A percentile compares a stretch with the other conserved stretches of the same genome.
These are phyloP conservation scores for Dicerorhinus sumatrensis DNA, from an alignment of 2,113 vertebrate species.

Conservation along the genomic window DNA sequence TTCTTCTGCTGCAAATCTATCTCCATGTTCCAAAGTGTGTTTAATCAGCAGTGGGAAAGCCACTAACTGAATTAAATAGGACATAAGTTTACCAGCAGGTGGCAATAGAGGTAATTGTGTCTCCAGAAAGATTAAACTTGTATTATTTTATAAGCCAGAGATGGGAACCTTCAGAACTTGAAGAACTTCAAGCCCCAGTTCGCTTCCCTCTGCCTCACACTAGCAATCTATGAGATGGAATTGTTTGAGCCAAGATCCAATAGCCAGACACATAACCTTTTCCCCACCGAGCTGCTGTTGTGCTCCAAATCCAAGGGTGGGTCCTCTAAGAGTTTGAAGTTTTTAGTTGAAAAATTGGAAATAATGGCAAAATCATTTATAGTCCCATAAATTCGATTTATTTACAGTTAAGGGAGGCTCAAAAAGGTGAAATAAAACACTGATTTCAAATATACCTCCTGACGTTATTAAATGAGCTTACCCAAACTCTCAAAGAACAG, in stretches of 20 bases:
- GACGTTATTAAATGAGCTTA: background rate
- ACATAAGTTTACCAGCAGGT: constrained; percentile 75
- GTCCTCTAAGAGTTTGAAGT: background rate
- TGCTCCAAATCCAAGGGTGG: background rate
- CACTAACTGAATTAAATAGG: constrained; percentile 31
- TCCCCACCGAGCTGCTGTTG: background rate
- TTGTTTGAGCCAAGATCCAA: background rate
- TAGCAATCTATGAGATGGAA: background rate
- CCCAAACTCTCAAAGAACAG: background rate
- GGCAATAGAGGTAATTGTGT: constrained; percentile 77
- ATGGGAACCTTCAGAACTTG: background rate
- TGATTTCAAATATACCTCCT: constrained; percentile 14
- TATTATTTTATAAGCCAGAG: constrained; percentile 25
- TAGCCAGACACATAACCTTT: background rate
- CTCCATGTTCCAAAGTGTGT: background rate
- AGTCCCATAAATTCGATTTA: background rate
- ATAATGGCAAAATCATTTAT: background rate
- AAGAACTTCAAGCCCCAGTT: background rate
- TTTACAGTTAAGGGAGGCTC: background rate
- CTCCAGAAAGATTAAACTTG: background rate
- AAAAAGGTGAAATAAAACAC: constrained; percentile 25
- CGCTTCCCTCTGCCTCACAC: background rate
- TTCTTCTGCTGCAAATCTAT: background rate
- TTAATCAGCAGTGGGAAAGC: background rate
- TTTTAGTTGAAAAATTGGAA: constrained; percentile 21